Evolutionary conservation across 2,888 invertebrate species (phyloP).

Genomic region (Drosophila fungiperda): DNA sequence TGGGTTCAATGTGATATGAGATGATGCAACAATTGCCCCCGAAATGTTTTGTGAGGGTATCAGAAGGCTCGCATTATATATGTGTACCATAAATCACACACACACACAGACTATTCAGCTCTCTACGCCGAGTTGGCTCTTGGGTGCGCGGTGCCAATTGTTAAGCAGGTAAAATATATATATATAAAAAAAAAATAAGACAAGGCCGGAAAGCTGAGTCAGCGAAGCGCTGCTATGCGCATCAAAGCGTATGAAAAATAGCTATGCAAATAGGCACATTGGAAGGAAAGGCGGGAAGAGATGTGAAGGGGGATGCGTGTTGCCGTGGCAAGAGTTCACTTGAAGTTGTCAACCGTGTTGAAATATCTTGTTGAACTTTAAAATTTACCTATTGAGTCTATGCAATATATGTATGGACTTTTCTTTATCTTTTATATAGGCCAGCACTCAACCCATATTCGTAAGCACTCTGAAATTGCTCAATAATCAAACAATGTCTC

Average conservation of each 20-base stretch:
- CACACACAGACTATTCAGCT: constrained; percentile 2
- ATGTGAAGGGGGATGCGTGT: constrained; percentile 10
- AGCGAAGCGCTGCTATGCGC: constrained; percentile 85
- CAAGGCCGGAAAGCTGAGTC: constrained; percentile 75
- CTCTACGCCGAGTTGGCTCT: constrained; percentile 13
- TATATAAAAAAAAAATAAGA: constrained; percentile 9
- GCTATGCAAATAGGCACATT: background rate
- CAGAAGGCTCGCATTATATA: constrained; percentile 26
- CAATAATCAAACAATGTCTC: constrained; percentile 51
- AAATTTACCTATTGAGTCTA: no score
- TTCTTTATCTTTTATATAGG: background rate
- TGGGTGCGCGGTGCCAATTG: constrained; percentile 29
- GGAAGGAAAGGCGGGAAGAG: background rate
- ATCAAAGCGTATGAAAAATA: constrained; percentile 50
- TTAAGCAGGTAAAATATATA: constrained; percentile 40
- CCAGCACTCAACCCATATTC: constrained; percentile 40
- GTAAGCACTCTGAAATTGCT: constrained; percentile 27
- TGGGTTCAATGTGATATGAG: constrained; percentile 83
- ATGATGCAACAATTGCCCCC: constrained; percentile 83
- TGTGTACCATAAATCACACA: constrained; percentile 49
- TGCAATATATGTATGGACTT: constrained; percentile 1
- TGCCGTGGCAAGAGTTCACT: constrained; percentile 38
- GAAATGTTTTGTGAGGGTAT: constrained; percentile 36
- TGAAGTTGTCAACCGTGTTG: constrained; percentile 24
- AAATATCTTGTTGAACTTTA: constrained; percentile 17